Evolutionary conservation across 2,888 invertebrate species (phyloP), one percentile per base, ranked within the genome.

Genomic region (Nowickia ferox): DNA sequence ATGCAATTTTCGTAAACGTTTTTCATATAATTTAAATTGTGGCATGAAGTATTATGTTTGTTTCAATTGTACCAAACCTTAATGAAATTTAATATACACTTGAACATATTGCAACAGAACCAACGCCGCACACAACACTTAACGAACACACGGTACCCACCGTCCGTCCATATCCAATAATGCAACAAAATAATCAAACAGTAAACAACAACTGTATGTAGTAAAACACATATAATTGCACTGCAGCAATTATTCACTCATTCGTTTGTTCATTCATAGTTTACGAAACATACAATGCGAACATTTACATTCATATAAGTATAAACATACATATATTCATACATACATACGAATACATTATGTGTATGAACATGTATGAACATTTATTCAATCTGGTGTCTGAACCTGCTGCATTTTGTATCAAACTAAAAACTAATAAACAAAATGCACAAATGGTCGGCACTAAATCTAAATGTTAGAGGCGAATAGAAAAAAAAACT

Each of bases 201-300:
- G 40, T 53, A 76, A 30, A 75, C 82, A 75, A 48, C 38, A 53
- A 9, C 9, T 51, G 51, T 51, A 6, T 66, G 44, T 53, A 78
- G 72, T 76, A 78, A 69, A 85, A 85, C 69, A 86, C 75, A 86
- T 82, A 77, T 82, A 83, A 86, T 83, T 83, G 63, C 78, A 83
- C 86, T 78, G 78, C 82, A 82, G 82, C 86, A 86, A 86, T 86
- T 86, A 86, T 84, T 84, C 79, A 87, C 79, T 74, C 87, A 59
- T 74, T 84, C 65, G 72, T 75, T 85, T 63, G 79, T 72, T 84
- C 81, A 84, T 86, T 86, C 82, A 83, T 66, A 65, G 71, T 71
- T 76, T 79, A 53, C 71, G 75, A 82, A 82, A 79, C 75, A 66
- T 65, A 69, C 38, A 53, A 44, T 44, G 51, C 59, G 42, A 81